phyloP scores from a whole-genome alignment of 1,140 invertebrate species.

The Copidosoma floridanum region DNA sequence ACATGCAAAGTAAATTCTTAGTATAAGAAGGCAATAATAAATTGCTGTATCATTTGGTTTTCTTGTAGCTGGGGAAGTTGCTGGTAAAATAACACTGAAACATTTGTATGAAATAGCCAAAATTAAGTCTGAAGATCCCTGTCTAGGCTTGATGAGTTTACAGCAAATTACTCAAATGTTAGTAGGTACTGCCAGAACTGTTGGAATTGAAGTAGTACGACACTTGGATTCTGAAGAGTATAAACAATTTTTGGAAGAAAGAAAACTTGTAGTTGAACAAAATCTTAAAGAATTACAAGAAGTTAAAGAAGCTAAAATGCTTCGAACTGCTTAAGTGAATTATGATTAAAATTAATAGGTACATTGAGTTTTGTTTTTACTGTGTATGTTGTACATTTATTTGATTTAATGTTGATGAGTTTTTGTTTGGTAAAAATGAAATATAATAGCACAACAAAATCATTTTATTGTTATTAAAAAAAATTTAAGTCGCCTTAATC shows the following conservation, averaged over 20 bases:
- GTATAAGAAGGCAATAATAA: not conserved
- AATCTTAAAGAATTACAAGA: slow-evolving; percentile 80
- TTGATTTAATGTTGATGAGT: no score
- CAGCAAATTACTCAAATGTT: slow-evolving; percentile 80
- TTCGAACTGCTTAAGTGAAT: slow-evolving; percentile 66
- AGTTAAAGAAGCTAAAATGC: slow-evolving; percentile 88
- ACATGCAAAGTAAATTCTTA: slow-evolving; percentile 8
- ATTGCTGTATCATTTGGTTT: no score
- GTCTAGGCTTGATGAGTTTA: slow-evolving; percentile 64
- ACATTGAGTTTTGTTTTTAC: no score
- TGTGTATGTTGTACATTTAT: no score
- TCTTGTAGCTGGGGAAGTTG: slow-evolving; percentile 70
- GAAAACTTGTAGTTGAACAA: slow-evolving; percentile 69
- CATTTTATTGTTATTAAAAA: no score
- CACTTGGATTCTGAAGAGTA: slow-evolving; percentile 82
- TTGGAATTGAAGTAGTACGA: slow-evolving; percentile 85
- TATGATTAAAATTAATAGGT: no score
- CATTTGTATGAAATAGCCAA: slow-evolving; percentile 98
- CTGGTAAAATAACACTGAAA: slow-evolving; percentile 90
- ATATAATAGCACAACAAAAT: no score
- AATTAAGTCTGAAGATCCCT: slow-evolving; percentile 87
- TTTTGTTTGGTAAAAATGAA: no score
- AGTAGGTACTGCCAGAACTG: slow-evolving; percentile 71
- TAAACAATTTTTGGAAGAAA: slow-evolving; percentile 77
- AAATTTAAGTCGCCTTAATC: no score